A percentile compares a stretch with the other conserved stretches of the same genome.
Conservation (phyloP, 2,797 vertebrate genomes). For the Myiothlypis chrysogaster region DNA sequence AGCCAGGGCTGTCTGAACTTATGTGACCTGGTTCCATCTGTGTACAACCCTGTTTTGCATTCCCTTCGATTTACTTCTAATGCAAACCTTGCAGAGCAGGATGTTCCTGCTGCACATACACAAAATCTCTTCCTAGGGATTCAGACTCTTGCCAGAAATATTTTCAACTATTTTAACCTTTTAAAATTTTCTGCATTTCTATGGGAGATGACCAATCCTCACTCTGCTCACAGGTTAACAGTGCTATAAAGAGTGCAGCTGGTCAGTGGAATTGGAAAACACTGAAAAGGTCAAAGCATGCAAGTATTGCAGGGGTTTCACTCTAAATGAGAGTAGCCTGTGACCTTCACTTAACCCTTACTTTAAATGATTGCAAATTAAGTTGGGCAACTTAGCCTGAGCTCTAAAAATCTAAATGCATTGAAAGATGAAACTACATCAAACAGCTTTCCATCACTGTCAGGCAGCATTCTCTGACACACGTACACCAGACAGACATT, state of each 20-base stretch:
- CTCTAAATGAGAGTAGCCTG: constrained; percentile 53
- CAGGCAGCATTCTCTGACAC: background rate
- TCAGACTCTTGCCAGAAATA: constrained; percentile 20
- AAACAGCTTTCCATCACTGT: constrained; percentile 49
- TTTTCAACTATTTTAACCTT: constrained; percentile 54
- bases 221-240: constrained; percentile 57
- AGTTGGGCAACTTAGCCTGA: constrained; percentile 23
- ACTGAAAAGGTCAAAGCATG: constrained; percentile 59
- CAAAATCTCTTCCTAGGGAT: constrained; percentile 4
- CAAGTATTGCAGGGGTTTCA: constrained; percentile 24
- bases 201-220: constrained; percentile 35
- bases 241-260: constrained; percentile 34
- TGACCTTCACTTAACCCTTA: constrained; percentile 64
- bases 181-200: constrained; percentile 28
- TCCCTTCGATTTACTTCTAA: background rate
- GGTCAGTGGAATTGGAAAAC: constrained; percentile 42
- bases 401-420: constrained; percentile 50
- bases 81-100: constrained; percentile 16
- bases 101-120: background rate
- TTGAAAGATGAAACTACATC: constrained; percentile 45
- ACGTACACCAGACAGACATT: background rate
- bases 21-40: background rate
- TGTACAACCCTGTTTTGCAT: constrained; percentile 13
- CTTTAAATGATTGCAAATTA: constrained; percentile 63
- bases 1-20: background rate